Base-by-base conservation (phyloP, 2,888 invertebrate species). In the Autographa gamma region DNA sequence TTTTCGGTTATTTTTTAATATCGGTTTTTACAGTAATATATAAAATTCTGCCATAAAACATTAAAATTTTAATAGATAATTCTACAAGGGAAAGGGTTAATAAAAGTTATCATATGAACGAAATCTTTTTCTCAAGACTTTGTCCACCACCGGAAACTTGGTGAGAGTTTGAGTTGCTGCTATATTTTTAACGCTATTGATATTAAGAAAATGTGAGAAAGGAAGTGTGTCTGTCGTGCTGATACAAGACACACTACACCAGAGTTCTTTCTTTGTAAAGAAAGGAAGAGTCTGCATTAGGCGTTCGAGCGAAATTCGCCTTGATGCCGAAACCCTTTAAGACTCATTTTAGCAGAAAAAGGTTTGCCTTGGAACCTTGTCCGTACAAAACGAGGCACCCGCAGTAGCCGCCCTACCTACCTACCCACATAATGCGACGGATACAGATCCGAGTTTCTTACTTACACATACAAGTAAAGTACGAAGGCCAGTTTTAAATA, bases 141-240 rank as follows among this genome's bases (percentile, higher is more conserved):
- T 38, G 84, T 77, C 65, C 74, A 82, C 82, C 86, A 83, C 92
- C 92, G 93, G 94, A 95, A 93, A 91, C 90, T 86, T 84, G 83
- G 86, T 86, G 90, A 93, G 92, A 93, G 88, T 91, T 92, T 89
- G 79, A 92, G 92, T 92, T 90, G 90, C 88, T 89, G 89, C 87
- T 88, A 87, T 88, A 90, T 87, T 91, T 85, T 91, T 91, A 92
- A 89, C 85, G 92, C 93, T 91, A 93, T 95, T 94, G 92, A 93
- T 93, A 93, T 92, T 89, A 91, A 91, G 91, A 93, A 94, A 94
- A 93, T 95, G 93, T 95, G 94, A 95, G 95, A 95, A 95, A 95
- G 95, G 95, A 95, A 94, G 94, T 93, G 87, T 92, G 93, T 92
- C 90, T 92, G 93, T 91, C 90, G 87, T 91, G 90, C 89, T 89